Conservation (phyloP, 2,113 vertebrate species). For the Triplophysa siluroides region DNA sequence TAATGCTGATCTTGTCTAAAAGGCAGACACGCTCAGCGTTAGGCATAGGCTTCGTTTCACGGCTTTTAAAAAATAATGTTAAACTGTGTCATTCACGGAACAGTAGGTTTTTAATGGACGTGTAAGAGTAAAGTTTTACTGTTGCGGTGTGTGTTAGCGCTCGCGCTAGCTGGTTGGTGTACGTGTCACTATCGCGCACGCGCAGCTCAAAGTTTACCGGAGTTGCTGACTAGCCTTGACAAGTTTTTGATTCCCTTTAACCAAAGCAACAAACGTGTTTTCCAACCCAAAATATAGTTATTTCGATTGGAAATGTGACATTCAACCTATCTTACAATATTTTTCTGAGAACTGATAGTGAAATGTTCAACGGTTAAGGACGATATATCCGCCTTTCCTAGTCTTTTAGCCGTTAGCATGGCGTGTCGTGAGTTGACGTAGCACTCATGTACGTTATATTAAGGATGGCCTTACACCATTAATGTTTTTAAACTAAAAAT, state of each 20-base stretch:
- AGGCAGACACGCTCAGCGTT: neutral
- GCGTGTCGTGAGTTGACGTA: constrained; percentile 49
- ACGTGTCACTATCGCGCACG: constrained; percentile 78
- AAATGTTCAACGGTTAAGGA: neutral
- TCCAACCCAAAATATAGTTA: neutral
- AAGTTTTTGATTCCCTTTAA: constrained; percentile 32
- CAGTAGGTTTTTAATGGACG: neutral
- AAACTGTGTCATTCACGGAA: neutral
- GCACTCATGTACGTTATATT: constrained; percentile 1
- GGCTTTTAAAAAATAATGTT: too few species aligned
- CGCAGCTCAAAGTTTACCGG: constrained; percentile 70
- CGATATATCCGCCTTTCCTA: neutral
- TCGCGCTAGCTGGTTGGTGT: constrained; percentile 55
- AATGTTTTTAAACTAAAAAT: too few species aligned
- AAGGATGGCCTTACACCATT: neutral
- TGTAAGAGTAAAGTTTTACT: constrained; percentile 20
- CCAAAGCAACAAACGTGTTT: neutral
- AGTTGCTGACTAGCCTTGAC: constrained; percentile 63
- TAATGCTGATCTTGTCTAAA: neutral
- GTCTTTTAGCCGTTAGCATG: constrained; percentile 46
- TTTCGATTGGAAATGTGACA: neutral
- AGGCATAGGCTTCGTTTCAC: neutral
- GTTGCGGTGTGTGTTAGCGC: constrained; percentile 52
- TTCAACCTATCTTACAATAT: neutral
- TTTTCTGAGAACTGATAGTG: neutral